Conservation (phyloP, 2,888 invertebrate genomes). For the Acheta domesticus region DNA sequence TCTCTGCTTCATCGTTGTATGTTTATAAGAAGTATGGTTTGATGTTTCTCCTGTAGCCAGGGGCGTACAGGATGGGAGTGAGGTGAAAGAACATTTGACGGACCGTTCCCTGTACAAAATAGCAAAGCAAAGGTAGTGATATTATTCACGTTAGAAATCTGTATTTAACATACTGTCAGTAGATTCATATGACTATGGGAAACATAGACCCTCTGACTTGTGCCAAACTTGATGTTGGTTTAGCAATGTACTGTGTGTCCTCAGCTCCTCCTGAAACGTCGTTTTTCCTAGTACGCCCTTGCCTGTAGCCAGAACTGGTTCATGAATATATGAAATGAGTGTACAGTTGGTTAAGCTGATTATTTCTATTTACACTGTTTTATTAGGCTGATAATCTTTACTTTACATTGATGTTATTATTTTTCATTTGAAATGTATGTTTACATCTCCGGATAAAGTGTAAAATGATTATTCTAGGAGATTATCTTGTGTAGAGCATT, state of each 20-base stretch:
- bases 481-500: not conserved
- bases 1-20: constrained; percentile 2
- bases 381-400: not conserved
- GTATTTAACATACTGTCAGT: too few relatives aligned
- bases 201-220: not conserved
- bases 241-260: not conserved
- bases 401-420: not conserved
- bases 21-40: constrained; percentile 7
- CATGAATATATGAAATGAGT: not conserved
- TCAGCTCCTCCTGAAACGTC: not conserved
- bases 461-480: not conserved
- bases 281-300: not conserved
- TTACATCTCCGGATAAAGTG: not conserved
- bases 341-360: constrained; percentile 1
- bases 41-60: constrained; percentile 18
- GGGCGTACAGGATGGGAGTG: not conserved
- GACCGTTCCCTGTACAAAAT: too few relatives aligned
- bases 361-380: not conserved
- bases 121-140: too few relatives aligned
- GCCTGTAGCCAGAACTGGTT: constrained; percentile 18
- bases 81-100: not conserved
- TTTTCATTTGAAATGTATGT: not conserved
- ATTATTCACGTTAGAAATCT: too few relatives aligned
- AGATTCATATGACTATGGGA: too few relatives aligned
- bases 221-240: constrained; percentile 10